Evolutionary conservation across 1,140 invertebrate genomes (phyloP).

Genomic region (Aphelinus certus): DNA sequence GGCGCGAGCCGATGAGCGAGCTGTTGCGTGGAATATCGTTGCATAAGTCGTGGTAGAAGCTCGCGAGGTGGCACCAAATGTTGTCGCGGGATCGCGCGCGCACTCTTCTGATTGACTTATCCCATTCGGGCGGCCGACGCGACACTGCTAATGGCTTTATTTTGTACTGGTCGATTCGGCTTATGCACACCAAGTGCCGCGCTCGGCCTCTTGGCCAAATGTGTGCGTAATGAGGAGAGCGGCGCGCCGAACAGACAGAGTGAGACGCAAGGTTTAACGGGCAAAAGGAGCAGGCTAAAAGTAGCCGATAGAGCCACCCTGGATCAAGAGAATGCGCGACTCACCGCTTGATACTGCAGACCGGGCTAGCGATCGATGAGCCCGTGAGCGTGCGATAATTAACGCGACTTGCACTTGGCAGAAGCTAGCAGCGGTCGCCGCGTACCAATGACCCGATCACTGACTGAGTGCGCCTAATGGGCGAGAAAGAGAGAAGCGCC

Average conservation of each 20-base stretch:
- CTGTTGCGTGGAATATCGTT: too few relatives aligned
- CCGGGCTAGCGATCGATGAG: slow-evolving; percentile 54
- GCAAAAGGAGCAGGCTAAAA: slow-evolving; percentile 59
- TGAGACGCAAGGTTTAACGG: slow-evolving; percentile 47
- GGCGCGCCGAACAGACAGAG: slow-evolving; percentile 8
- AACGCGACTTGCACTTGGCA: slow-evolving; percentile 48
- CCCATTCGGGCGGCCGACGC: slow-evolving; percentile 54
- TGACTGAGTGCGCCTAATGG: too few relatives aligned
- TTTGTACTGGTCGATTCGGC: slow-evolving; percentile 54
- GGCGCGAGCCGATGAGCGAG: too few relatives aligned
- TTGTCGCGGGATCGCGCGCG: too few relatives aligned
- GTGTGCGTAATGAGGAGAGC: slow-evolving; percentile 27
- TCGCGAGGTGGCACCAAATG: too few relatives aligned
- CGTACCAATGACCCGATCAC: slow-evolving; percentile 18
- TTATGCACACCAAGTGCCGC: slow-evolving; percentile 9
- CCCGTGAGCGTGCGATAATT: slow-evolving; percentile 51
- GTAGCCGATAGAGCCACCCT: slow-evolving; percentile 62
- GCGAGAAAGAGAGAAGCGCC: background rate
- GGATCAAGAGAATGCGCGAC: slow-evolving; percentile 46
- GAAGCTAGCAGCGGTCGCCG: background rate
- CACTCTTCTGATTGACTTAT: slow-evolving; percentile 50
- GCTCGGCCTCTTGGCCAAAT: background rate
- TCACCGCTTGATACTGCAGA: background rate
- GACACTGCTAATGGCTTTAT: slow-evolving; percentile 49
- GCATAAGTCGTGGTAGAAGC: too few relatives aligned